Percentiles rank a stretch among this genome's conserved stretches.
Evolutionary conservation across 2,113 vertebrate genomes (phyloP).

Genomic region (Agelaius tricolor): DNA sequence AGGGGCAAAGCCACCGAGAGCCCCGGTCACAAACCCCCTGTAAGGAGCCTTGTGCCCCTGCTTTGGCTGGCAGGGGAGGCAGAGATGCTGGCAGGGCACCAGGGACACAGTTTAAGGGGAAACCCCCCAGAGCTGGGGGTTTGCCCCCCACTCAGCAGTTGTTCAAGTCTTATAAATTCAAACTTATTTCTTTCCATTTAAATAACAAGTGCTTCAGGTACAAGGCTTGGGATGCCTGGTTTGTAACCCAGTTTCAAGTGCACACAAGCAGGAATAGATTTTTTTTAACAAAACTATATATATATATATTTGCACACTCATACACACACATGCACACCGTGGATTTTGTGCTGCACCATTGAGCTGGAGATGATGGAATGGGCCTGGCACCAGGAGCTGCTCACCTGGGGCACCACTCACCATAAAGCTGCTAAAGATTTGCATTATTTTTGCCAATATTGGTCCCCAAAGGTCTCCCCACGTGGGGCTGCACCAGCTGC

Average conservation of each 20-base stretch:
- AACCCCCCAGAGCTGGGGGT: background rate
- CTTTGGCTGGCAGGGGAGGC: background rate
- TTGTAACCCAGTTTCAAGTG: slow-evolving; percentile 13
- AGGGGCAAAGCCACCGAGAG: background rate
- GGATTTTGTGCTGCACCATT: background rate
- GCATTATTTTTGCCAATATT: accelerated
- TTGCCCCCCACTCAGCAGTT: background rate
- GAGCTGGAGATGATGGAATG: background rate
- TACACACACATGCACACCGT: background rate
- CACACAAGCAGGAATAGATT: slow-evolving; percentile 35
- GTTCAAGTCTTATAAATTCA: background rate
- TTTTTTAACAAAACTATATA: background rate
- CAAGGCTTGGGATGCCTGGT: background rate
- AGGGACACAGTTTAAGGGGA: background rate
- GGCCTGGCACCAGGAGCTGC: background rate
- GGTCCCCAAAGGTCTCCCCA: background rate
- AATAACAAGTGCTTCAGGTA: slow-evolving; percentile 28
- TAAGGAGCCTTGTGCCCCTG: background rate
- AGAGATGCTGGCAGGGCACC: background rate
- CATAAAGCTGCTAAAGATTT: background rate
- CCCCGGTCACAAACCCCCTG: background rate
- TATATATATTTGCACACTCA: slow-evolving; percentile 33
- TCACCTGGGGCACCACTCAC: background rate
- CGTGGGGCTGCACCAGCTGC: background rate
- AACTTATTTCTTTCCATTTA: background rate